Percentiles rank a stretch among this genome's conserved stretches.
Evolutionary conservation across 2,113 vertebrate species (phyloP).

Genomic region (Lepus timidus): DNA sequence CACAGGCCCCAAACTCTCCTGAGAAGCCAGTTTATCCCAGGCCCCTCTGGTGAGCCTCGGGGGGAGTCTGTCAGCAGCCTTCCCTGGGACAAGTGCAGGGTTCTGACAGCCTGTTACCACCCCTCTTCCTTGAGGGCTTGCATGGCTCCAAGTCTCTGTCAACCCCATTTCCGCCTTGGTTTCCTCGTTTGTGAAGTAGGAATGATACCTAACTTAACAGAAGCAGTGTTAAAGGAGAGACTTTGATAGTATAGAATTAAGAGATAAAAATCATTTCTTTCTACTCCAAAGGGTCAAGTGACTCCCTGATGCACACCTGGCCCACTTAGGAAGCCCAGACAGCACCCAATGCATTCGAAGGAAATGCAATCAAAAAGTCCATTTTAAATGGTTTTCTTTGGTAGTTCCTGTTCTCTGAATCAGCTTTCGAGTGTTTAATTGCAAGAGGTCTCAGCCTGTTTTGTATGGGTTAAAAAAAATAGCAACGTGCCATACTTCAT

Average conservation of each 20-base stretch:
- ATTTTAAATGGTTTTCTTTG: background rate
- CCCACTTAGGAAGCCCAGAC: background rate
- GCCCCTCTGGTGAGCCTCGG: background rate
- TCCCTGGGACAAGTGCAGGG: background rate
- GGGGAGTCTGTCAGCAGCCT: background rate
- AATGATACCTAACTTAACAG: too few relatives aligned
- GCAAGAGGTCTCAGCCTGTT: constrained; percentile 27
- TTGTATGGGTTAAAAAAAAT: constrained; percentile 68
- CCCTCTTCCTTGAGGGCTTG: background rate
- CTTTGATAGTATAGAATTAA: background rate
- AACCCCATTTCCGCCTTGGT: background rate
- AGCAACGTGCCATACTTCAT: constrained; percentile 64
- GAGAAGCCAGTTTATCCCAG: background rate
- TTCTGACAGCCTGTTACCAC: background rate
- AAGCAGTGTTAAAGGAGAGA: too few relatives aligned
- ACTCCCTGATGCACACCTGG: background rate
- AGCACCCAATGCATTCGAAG: background rate
- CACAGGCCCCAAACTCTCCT: background rate
- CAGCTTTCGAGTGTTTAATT: background rate
- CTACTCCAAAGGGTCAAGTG: background rate
- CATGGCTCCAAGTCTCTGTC: background rate
- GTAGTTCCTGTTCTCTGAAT: constrained; percentile 47
- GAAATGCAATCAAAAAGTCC: constrained; percentile 1
- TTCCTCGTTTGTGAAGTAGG: background rate
- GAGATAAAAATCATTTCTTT: background rate